Percentiles rank a stretch among this genome's conserved stretches.
phyloP scores from a whole-genome alignment of 2,888 invertebrate species.

The Antheraea assamensis region DNA sequence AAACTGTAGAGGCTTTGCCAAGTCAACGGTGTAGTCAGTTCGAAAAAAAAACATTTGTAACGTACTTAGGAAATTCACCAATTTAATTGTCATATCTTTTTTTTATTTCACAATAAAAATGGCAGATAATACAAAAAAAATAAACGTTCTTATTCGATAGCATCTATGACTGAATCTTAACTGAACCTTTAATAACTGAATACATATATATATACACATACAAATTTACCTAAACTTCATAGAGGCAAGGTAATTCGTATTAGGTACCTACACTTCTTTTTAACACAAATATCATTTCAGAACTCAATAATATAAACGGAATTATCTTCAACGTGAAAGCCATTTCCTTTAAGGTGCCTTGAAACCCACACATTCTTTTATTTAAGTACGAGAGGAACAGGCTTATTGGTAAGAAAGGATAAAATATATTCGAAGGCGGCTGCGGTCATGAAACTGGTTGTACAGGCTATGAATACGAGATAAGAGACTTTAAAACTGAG shows the following conservation, averaged over 20 bases:
- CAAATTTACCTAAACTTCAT: neutral
- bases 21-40: too few species aligned
- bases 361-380: conserved; percentile 56
- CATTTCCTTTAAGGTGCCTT: conserved; percentile 19
- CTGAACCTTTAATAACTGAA: too few species aligned
- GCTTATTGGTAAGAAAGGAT: conserved; percentile 36
- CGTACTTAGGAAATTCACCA: too few species aligned
- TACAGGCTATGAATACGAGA: conserved; percentile 39
- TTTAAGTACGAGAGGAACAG: conserved; percentile 46
- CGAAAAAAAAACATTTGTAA: too few species aligned
- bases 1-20: too few species aligned
- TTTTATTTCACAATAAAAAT: too few species aligned
- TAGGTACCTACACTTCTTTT: neutral
- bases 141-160: too few species aligned
- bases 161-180: too few species aligned
- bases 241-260: neutral
- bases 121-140: too few species aligned
- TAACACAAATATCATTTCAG: neutral
- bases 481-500: conserved; percentile 41
- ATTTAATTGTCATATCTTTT: too few species aligned
- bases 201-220: neutral
- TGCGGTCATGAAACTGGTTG: conserved; percentile 71
- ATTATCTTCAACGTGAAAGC: conserved; percentile 23
- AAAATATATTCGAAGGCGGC: conserved; percentile 44
- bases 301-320: conserved; percentile 3